Percentiles rank a stretch among this genome's conserved stretches.
These are phyloP conservation scores for Edolisoma coerulescens DNA, from an alignment of 2,113 vertebrate species.

Conservation along the genomic window DNA sequence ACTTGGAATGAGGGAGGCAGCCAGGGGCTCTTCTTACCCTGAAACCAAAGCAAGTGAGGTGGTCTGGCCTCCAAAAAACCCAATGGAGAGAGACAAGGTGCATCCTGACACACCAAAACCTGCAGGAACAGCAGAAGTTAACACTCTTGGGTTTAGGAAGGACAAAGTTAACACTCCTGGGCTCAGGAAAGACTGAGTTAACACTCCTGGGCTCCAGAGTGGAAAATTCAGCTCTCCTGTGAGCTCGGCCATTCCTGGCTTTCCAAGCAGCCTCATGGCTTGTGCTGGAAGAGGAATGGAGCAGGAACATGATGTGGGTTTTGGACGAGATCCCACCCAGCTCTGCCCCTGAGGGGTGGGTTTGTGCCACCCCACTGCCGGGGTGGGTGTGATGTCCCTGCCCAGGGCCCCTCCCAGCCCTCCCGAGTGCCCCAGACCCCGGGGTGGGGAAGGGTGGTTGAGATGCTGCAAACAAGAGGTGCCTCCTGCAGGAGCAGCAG, in stretches of 20 bases:
- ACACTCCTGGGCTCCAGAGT: neutral
- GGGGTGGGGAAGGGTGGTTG: neutral
- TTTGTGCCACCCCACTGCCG: neutral
- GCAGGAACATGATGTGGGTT: rapidly evolving
- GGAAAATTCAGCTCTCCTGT: neutral
- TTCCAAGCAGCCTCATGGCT: neutral
- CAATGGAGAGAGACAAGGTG: neutral
- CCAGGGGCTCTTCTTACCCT: neutral
- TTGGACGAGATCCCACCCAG: neutral
- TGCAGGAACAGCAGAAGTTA: neutral
- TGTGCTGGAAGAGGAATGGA: neutral
- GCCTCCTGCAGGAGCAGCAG: neutral
- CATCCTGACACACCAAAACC: neutral
- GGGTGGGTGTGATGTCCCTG: neutral
- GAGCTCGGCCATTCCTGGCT: neutral
- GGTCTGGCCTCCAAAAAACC: neutral
- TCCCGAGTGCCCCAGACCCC: rapidly evolving
- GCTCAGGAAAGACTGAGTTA: neutral
- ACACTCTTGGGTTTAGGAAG: neutral
- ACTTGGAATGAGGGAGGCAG: neutral
- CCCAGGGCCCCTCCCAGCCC: neutral
- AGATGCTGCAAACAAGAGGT: neutral
- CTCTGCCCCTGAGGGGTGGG: neutral
- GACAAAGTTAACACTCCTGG: neutral
- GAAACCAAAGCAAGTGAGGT: rapidly evolving